Conservation (phyloP, 2,888 invertebrate genomes). For the Dorcus hopei region DNA sequence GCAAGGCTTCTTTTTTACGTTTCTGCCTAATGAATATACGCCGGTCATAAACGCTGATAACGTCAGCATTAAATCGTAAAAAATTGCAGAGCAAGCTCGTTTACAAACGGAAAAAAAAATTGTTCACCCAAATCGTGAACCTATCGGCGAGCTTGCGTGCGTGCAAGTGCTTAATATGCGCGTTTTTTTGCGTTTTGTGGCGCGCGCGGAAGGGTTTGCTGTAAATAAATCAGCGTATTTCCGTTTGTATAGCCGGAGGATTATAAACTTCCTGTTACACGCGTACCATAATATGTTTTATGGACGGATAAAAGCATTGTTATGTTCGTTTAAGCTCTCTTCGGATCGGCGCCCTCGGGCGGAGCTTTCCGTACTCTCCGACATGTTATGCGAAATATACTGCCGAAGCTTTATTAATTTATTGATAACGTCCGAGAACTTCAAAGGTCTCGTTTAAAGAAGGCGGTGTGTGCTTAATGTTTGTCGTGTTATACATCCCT, state of each 20-base stretch:
- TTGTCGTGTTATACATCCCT: too few relatives aligned
- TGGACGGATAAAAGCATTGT: constrained; percentile 31
- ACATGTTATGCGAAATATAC: too few relatives aligned
- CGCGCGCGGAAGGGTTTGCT: constrained; percentile 6
- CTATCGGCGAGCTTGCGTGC: too few relatives aligned
- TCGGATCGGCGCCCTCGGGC: neutral
- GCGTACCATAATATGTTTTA: constrained; percentile 29
- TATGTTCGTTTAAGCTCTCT: constrained; percentile 20
- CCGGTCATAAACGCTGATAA: too few relatives aligned
- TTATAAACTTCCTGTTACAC: constrained; percentile 25
- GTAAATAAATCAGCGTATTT: constrained; percentile 26
- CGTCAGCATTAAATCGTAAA: too few relatives aligned
- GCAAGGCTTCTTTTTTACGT: too few relatives aligned
- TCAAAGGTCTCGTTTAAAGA: constrained; percentile 4
- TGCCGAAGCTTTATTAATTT: too few relatives aligned
- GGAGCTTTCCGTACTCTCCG: neutral
- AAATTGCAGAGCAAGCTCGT: too few relatives aligned
- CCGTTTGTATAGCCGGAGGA: constrained; percentile 26
- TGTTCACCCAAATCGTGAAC: too few relatives aligned
- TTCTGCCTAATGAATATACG: too few relatives aligned
- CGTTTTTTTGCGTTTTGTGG: neutral
- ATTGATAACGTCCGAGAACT: constrained; percentile 1
- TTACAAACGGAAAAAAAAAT: too few relatives aligned
- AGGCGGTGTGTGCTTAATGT: neutral
- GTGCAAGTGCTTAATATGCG: too few relatives aligned